phyloP scores from a whole-genome alignment of 2,113 vertebrate genomes.

The Caloenas nicobarica region DNA sequence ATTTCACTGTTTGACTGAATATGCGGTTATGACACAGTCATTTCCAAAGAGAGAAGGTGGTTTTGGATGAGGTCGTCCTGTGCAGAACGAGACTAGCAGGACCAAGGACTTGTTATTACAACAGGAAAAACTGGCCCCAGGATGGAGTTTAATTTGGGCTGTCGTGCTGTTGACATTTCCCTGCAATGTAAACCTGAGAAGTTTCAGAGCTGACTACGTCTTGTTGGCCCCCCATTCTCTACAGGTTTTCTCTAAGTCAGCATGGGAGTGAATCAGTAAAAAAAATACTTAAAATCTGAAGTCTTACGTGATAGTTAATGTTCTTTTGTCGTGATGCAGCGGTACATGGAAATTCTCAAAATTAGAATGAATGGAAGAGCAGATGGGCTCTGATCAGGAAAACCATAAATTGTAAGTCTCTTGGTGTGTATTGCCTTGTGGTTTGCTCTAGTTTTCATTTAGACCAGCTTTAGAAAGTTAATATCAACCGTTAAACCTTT shows the following conservation, averaged over 20 bases:
- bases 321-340: neutral
- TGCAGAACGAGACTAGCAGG: neutral
- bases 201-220: neutral
- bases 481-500: neutral
- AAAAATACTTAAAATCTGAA: neutral
- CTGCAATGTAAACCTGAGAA: neutral
- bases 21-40: neutral
- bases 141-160: neutral
- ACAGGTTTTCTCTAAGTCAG: neutral
- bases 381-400: neutral
- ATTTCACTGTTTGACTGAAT: neutral
- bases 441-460: conserved; percentile 26
- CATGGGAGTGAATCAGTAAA: neutral
- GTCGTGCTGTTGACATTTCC: neutral
- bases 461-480: conserved; percentile 35
- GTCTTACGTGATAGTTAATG: neutral
- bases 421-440: neutral
- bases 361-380: neutral
- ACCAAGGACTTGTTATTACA: neutral
- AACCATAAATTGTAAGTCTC: neutral
- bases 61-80: neutral
- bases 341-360: neutral
- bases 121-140: neutral
- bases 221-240: neutral
- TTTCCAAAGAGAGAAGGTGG: neutral